phyloP scores from a whole-genome alignment of 2,888 invertebrate genomes.

The Salticus scenicus region DNA sequence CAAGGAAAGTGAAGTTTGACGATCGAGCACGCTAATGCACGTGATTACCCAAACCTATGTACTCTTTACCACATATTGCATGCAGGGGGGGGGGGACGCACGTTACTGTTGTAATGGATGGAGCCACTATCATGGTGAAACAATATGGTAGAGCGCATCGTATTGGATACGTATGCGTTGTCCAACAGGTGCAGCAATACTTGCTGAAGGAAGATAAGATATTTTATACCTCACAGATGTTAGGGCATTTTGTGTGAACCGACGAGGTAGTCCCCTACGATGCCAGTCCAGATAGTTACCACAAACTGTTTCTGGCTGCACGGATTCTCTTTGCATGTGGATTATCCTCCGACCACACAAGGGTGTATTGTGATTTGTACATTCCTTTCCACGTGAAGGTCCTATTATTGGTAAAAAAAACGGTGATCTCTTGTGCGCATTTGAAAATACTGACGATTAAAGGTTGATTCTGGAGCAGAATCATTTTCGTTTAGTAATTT shows the following conservation, averaged over 20 bases:
- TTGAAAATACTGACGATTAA: not conserved
- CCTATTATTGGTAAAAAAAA: constrained; percentile 73
- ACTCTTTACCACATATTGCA: constrained; percentile 23
- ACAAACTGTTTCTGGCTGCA: constrained; percentile 72
- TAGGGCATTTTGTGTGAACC: constrained; percentile 69
- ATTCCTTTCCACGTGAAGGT: constrained; percentile 72
- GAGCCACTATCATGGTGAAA: constrained; percentile 17
- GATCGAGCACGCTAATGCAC: not conserved
- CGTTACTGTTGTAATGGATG: not conserved
- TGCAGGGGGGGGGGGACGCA: not conserved
- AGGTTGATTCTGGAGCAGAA: not conserved
- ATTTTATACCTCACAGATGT: constrained; percentile 66
- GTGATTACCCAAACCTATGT: not conserved
- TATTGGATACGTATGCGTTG: constrained; percentile 3
- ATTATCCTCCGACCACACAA: constrained; percentile 73
- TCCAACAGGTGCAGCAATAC: constrained; percentile 69
- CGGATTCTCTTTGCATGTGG: constrained; percentile 72
- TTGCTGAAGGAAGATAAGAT: constrained; percentile 70
- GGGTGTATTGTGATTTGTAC: constrained; percentile 73
- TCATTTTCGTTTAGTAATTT: not conserved
- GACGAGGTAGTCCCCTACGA: constrained; percentile 71
- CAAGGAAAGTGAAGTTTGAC: not conserved
- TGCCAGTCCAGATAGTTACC: constrained; percentile 38
- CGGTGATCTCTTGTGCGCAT: constrained; percentile 21
- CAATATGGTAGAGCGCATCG: constrained; percentile 11